Conservation (phyloP, 2,113 vertebrate species). For the Petroica traversi region DNA sequence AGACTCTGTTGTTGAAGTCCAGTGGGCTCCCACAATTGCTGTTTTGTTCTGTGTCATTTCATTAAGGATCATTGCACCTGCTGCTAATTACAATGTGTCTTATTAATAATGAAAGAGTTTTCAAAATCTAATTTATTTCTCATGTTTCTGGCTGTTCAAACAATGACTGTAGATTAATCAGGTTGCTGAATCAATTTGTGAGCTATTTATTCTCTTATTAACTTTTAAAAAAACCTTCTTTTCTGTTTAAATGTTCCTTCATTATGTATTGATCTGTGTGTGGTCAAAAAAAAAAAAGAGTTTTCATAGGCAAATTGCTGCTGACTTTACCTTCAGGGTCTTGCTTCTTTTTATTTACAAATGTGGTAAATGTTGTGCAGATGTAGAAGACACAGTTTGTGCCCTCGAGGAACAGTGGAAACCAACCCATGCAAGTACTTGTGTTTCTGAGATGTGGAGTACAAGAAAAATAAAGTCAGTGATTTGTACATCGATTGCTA, state of each 20-base stretch:
- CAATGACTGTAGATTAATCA: background rate
- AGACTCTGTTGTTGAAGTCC: background rate
- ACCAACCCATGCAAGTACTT: background rate
- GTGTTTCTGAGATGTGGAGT: background rate
- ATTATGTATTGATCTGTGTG: background rate
- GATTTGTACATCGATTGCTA: background rate
- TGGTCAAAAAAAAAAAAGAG: background rate
- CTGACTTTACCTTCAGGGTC: slow-evolving; percentile 5
- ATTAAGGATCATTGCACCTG: slow-evolving; percentile 16
- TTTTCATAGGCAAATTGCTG: background rate
- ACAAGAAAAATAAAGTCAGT: background rate
- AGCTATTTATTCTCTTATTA: slow-evolving; percentile 21
- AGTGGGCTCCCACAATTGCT: background rate
- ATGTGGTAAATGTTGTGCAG: background rate
- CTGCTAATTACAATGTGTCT: background rate
- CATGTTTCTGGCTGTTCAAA: background rate
- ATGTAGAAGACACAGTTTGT: background rate
- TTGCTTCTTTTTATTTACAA: background rate
- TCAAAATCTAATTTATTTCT: slow-evolving; percentile 45
- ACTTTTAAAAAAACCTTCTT: background rate
- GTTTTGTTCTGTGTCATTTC: background rate
- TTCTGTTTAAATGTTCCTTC: background rate
- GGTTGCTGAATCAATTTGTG: slow-evolving; percentile 4
- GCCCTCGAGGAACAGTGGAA: background rate
- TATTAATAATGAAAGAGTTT: slow-evolving; percentile 50